These are phyloP conservation scores for Onychostruthus taczanowskii DNA, from an alignment of 2,113 vertebrate species.

Conservation along the genomic window DNA sequence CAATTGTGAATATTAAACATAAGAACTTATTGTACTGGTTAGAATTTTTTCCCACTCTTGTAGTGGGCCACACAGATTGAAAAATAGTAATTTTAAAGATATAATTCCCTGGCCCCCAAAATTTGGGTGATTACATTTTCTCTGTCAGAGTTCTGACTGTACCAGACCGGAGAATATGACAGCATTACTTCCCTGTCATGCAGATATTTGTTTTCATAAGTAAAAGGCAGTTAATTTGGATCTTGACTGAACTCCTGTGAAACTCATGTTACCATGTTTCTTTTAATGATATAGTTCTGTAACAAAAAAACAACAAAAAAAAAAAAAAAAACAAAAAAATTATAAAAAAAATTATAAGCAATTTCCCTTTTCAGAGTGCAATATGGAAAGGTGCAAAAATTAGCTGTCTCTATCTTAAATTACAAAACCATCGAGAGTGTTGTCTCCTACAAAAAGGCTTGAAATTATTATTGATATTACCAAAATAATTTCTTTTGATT, in stretches of 20 bases:
- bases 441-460: background rate
- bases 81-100: background rate
- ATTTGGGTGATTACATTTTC: background rate
- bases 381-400: background rate
- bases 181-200: background rate
- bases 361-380: background rate
- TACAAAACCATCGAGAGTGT: background rate
- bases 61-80: background rate
- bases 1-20: background rate
- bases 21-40: background rate
- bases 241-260: background rate
- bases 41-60: background rate
- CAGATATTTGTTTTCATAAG: background rate
- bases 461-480: background rate
- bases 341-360: fast-evolving
- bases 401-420: background rate
- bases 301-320: background rate
- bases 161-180: background rate
- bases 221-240: background rate
- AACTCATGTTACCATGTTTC: background rate
- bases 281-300: background rate
- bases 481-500: background rate
- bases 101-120: background rate
- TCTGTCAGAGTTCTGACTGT: background rate
- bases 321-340: background rate